Base-by-base conservation (phyloP, 2,113 vertebrate genomes). In the Sinocyclocheilus anophthalmus region DNA sequence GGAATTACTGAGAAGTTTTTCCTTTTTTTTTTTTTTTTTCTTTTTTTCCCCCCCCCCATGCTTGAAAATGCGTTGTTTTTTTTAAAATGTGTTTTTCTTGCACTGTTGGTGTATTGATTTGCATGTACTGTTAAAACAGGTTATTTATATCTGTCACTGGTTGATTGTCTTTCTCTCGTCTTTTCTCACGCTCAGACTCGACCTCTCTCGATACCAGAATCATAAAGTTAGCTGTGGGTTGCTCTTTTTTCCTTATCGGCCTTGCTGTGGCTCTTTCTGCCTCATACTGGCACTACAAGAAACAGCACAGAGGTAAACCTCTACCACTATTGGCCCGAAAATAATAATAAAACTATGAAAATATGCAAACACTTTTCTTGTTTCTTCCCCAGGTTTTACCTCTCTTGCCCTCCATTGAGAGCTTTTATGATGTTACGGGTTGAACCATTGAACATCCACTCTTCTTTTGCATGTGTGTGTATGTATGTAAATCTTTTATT, bases 121-220 rank as follows among this genome's bases (percentile, higher is more conserved):
- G 37, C 70, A 73, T 42, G 20, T 13, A 42, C 37, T 73, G 18
- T 42, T 42, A n/a, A n/a, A 73, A 10, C 39, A 73, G 10, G 37
- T n/a, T n/a, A 16, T 26, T 26, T 50, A 14, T 50, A 1, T 50
- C 45, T 76, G 45, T 50, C 45, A 50, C 45, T 13, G 10, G 72
- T 75, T 48, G 9, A 48, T 45, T 48, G 0, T 75, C 72, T n/a
- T 73, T n/a, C 37, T 73, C 3, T 73, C 20, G 0, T 75, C 11
- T 75, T 26, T 50, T 45, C 61, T 45, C 79, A 48, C 26, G 11
- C 55, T 67, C 79, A 67, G 79, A 81, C 61, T 81, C 79, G 0
- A 67, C n/a, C 9, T 24, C 14, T 30, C 61, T 81, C 14, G 4
- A 81, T 0, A 50, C 13, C 61, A 81, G 79, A 67, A 50, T 50